Evolutionary conservation across 1,140 invertebrate genomes (phyloP).

Genomic region (Pissodes strobi): DNA sequence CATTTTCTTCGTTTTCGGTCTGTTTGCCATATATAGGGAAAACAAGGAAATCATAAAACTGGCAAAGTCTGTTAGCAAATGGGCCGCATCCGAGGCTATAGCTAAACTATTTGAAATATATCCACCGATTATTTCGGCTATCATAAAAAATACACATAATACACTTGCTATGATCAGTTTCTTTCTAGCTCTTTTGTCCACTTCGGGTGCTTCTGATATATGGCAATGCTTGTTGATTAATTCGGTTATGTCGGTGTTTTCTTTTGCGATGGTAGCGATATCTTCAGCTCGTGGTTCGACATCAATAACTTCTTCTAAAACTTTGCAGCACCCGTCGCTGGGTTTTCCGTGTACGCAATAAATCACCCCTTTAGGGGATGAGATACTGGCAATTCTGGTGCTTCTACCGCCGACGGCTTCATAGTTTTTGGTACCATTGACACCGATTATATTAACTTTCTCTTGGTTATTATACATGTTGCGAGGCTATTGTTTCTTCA

Average conservation of each 20-base stretch:
- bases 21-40: conserved; percentile 86
- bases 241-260: conserved; percentile 50
- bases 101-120: conserved; percentile 90
- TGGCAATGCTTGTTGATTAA: conserved; percentile 76
- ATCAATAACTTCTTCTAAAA: conserved; percentile 55
- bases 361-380: conserved; percentile 54
- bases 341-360: conserved; percentile 66
- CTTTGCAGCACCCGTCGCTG: conserved; percentile 63
- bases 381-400: conserved; percentile 14
- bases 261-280: conserved; percentile 42
- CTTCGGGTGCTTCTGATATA: conserved; percentile 69
- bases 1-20: conserved; percentile 86
- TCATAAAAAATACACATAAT: conserved; percentile 93
- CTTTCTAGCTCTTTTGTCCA: conserved; percentile 76
- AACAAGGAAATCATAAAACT: conserved; percentile 97
- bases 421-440: conserved; percentile 38
- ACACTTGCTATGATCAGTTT: conserved; percentile 87
- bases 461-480: conserved; percentile 21
- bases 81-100: conserved; percentile 95
- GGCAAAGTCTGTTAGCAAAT: conserved; percentile 94
- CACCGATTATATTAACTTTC: conserved; percentile 22
- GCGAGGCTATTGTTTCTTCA: no score
- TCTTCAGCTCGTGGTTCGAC: conserved; percentile 35
- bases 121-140: conserved; percentile 89
- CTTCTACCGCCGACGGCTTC: conserved; percentile 37